A percentile compares a stretch with the other conserved stretches of the same genome.
Conservation (phyloP, 2,113 vertebrate genomes). For the Anolis sagrei region DNA sequence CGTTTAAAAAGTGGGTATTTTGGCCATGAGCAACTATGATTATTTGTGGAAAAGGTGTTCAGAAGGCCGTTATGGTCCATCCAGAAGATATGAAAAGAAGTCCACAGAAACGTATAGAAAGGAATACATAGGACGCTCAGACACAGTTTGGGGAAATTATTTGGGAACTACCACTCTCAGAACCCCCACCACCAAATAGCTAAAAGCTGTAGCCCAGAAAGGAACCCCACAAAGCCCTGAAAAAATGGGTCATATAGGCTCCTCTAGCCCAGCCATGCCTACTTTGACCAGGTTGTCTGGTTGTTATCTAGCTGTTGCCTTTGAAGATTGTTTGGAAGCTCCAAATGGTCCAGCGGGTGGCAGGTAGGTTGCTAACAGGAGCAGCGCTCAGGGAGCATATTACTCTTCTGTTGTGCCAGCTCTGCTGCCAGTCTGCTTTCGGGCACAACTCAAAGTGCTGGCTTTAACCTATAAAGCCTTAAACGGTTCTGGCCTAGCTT, state of each 20-base stretch:
- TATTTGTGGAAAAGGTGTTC: constrained; percentile 46
- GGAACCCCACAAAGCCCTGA: neutral
- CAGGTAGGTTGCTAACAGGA: too few species aligned
- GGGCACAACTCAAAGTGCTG: too few species aligned
- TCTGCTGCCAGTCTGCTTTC: too few species aligned
- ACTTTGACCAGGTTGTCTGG: neutral
- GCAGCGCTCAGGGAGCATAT: too few species aligned
- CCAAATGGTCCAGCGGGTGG: too few species aligned
- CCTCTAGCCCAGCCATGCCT: neutral
- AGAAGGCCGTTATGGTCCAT: constrained; percentile 35
- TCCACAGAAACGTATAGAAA: neutral
- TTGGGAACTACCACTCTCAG: neutral
- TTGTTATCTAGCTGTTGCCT: neutral
- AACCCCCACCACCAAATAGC: neutral
- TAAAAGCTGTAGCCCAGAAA: neutral
- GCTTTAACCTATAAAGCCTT: too few species aligned
- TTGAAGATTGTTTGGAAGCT: too few species aligned
- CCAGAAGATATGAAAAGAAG: constrained; percentile 57
- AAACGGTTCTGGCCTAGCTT: too few species aligned
- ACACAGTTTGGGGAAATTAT: neutral
- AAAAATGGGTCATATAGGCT: neutral
- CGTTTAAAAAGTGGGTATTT: constrained; percentile 16
- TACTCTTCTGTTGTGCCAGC: too few species aligned
- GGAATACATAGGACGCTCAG: neutral
- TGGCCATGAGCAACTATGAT: constrained; percentile 10